A percentile compares a stretch with the other conserved stretches of the same genome.
Evolutionary conservation across 2,888 invertebrate species (phyloP).

Genomic region (Schizaphis graminum): DNA sequence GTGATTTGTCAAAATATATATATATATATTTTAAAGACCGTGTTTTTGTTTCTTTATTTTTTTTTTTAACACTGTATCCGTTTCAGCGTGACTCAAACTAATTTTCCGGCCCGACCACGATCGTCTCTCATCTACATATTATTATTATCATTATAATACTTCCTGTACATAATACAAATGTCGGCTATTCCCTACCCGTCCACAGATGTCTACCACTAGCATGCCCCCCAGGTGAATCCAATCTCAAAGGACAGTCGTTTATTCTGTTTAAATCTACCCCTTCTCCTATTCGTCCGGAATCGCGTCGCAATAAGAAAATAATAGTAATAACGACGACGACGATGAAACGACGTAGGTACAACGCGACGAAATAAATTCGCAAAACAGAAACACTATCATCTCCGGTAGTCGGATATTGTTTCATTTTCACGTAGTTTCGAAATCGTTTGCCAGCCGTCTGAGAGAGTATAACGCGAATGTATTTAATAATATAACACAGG

Average conservation of each 20-base stretch:
- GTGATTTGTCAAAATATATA: slow-evolving; percentile 19
- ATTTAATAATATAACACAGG: background rate
- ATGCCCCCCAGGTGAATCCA: background rate
- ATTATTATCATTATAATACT: background rate
- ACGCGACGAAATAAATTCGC: background rate
- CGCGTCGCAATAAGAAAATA: background rate
- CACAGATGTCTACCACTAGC: background rate
- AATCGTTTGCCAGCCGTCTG: background rate
- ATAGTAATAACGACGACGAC: background rate
- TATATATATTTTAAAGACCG: background rate
- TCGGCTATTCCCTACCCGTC: background rate
- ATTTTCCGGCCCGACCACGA: background rate
- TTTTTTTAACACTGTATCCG: background rate
- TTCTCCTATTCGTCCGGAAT: background rate
- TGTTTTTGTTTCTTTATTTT: background rate
- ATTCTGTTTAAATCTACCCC: background rate
- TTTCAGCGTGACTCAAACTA: slow-evolving; percentile 21
- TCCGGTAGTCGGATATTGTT: background rate
- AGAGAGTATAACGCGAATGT: background rate
- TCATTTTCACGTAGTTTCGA: background rate
- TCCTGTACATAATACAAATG: background rate
- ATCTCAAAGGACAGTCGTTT: background rate
- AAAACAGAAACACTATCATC: background rate
- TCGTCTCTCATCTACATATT: background rate
- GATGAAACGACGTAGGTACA: background rate